These are phyloP conservation scores for Cliona cf. orientalis DNA, from an alignment of 37 sponge, comb jelly and placozoan species.

Conservation along the genomic window DNA sequence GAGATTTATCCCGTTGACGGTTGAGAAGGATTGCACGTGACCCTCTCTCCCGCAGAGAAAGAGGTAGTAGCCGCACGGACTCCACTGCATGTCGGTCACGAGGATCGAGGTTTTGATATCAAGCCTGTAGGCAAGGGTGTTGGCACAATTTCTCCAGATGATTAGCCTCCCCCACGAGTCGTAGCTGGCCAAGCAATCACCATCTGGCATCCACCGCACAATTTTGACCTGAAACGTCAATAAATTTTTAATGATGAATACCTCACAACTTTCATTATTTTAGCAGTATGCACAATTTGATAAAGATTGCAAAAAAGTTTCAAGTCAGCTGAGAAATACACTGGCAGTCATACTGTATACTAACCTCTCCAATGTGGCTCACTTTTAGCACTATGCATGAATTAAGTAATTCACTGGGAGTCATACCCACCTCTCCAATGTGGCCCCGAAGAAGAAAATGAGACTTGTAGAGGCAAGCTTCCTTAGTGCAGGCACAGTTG, in stretches of 20 bases:
- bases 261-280: not conserved
- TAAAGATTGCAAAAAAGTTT: no score
- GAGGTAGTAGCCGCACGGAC: conserved; percentile 31
- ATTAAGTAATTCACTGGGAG: not conserved
- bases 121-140: conserved; percentile 34
- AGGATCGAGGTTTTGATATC: not conserved
- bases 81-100: conserved; percentile 65
- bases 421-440: conserved; percentile 40
- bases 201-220: conserved; percentile 47
- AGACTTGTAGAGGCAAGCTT: conserved; percentile 27
- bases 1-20: conserved; percentile 7
- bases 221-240: conserved; percentile 16
- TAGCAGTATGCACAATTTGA: no score
- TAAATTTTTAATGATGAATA: not conserved
- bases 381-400: not conserved
- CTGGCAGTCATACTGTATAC: no score
- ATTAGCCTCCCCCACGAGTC: conserved; percentile 55
- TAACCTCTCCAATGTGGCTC: no score
- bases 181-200: conserved; percentile 29
- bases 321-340: no score
- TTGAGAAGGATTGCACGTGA: conserved; percentile 14
- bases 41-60: conserved; percentile 30
- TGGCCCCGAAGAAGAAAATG: conserved; percentile 46
- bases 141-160: conserved; percentile 51
- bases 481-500: no score